Evolutionary conservation across 92 coral and sea anemone genomes (phyloP), one percentile per base, ranked within the genome.

Genomic region (Phymanthus crucifer): DNA sequence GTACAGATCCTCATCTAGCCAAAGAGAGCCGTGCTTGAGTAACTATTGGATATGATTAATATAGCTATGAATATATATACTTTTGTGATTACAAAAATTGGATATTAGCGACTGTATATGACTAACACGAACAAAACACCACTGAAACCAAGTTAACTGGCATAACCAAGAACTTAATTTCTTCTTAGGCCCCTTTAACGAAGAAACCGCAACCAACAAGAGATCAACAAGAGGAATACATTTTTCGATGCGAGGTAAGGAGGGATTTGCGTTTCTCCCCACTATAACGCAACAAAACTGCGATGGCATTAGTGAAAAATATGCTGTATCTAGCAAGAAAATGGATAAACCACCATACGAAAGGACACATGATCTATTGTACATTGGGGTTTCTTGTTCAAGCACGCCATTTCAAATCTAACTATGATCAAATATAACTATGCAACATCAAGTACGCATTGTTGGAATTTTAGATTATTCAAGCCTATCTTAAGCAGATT

Each of bases 31-130:
- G 29, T 27, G 5, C 4, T 61, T 24, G 64, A 54, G n/a, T 61
- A 61, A 61, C 36, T 27, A 29, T 61, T 27, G 68, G 27, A 54
- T 54, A 54, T 24, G 68, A 61, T 61, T 61, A 58, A 50, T 50
- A 54, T 54, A 54, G 29, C 34, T 61, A 24, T 61, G 36, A 61
- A 61, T 61, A 61, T 61, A 61, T 12, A 29, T 61, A 27, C 5
- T n/a, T n/a, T n/a, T n/a, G n/a, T 7, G 35, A 27, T 61, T 61
- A 61, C 29, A 27, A 61, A 57, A 61, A 61, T 61, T 57, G 27
- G 32, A 57, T 61, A 61, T 61, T 21, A 21, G 27, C 24, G 29
- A 27, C 34, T 24, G 35, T 29, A 29, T 61, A 61, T 6, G 10
- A 61, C 35, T 19, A 54, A 54, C 27, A 54, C 31, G 27, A 61